A percentile compares a stretch with the other conserved stretches of the same genome.
Evolutionary conservation across 2,113 vertebrate genomes (phyloP).

Genomic region (Columba livia): DNA sequence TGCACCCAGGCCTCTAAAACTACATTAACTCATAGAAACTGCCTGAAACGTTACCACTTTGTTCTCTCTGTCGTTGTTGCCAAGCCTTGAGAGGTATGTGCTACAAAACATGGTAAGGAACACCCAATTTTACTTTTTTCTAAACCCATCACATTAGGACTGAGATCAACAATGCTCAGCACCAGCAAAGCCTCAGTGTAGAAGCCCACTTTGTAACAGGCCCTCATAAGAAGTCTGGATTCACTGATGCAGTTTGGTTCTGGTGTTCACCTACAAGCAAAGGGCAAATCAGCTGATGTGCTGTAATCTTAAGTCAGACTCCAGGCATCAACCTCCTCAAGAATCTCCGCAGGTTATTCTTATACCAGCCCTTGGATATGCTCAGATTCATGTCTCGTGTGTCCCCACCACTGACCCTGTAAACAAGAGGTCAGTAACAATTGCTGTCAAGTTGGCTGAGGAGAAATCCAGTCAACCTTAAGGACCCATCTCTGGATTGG

Average conservation of each 20-base stretch:
- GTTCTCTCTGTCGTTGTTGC: not conserved
- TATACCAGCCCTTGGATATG: fast-evolving
- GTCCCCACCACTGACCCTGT: too few species aligned
- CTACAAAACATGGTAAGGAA: not conserved
- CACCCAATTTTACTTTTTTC: fast-evolving
- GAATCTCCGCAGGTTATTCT: not conserved
- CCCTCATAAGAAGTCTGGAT: not conserved
- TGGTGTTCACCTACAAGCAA: not conserved
- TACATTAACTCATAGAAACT: not conserved
- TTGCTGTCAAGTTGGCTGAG: not conserved
- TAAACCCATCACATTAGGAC: not conserved
- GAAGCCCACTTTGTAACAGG: not conserved
- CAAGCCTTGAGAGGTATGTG: not conserved
- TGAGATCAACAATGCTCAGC: not conserved
- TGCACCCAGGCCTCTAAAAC: not conserved
- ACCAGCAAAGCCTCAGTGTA: not conserved
- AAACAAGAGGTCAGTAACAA: not conserved
- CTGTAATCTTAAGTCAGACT: not conserved
- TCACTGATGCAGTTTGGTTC: not conserved
- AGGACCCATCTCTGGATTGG: not conserved
- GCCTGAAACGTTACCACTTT: not conserved
- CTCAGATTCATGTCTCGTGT: not conserved
- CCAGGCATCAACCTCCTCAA: not conserved
- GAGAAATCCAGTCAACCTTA: not conserved
- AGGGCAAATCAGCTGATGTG: not conserved